phyloP scores from a whole-genome alignment of 2,888 invertebrate genomes.

The Chrysomela aeneicollis region DNA sequence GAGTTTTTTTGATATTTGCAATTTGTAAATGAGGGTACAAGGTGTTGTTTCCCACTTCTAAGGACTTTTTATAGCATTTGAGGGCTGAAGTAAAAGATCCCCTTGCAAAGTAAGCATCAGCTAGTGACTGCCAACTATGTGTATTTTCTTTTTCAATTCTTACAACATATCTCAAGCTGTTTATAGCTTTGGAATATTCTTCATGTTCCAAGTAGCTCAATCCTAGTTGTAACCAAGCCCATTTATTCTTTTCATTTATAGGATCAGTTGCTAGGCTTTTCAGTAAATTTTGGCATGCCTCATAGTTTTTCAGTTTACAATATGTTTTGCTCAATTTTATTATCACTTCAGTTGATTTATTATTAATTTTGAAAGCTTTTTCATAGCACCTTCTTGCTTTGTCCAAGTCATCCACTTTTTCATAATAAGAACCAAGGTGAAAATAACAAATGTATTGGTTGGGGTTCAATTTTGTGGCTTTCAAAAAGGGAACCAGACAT shows the following conservation, averaged over 20 bases:
- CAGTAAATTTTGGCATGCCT: constrained; percentile 71
- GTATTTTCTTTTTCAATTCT: constrained; percentile 73
- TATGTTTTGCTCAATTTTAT: constrained; percentile 80
- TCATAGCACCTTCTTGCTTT: constrained; percentile 86
- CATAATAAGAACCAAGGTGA: constrained; percentile 80
- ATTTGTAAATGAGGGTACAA: constrained; percentile 79
- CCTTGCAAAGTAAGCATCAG: constrained; percentile 87
- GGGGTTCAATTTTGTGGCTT: constrained; percentile 77
- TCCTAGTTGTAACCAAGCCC: constrained; percentile 87
- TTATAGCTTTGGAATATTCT: constrained; percentile 78
- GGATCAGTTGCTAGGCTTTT: constrained; percentile 61
- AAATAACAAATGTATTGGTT: constrained; percentile 77
- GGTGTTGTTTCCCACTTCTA: constrained; percentile 70
- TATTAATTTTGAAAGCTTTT: constrained; percentile 80
- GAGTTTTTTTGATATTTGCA: constrained; percentile 74
- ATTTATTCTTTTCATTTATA: constrained; percentile 63
- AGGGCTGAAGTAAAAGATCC: constrained; percentile 92
- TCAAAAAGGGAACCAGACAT: constrained; percentile 71
- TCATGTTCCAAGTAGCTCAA: constrained; percentile 78
- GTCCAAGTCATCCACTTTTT: constrained; percentile 69
- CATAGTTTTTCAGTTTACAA: constrained; percentile 71
- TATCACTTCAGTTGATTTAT: constrained; percentile 71
- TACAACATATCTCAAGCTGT: constrained; percentile 77
- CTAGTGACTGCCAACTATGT: constrained; percentile 85
- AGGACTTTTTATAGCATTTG: constrained; percentile 82